A percentile compares a stretch with the other conserved stretches of the same genome.
These are phyloP conservation scores for Eupithecia inturbata DNA, from an alignment of 2,888 invertebrate species.

Conservation along the genomic window DNA sequence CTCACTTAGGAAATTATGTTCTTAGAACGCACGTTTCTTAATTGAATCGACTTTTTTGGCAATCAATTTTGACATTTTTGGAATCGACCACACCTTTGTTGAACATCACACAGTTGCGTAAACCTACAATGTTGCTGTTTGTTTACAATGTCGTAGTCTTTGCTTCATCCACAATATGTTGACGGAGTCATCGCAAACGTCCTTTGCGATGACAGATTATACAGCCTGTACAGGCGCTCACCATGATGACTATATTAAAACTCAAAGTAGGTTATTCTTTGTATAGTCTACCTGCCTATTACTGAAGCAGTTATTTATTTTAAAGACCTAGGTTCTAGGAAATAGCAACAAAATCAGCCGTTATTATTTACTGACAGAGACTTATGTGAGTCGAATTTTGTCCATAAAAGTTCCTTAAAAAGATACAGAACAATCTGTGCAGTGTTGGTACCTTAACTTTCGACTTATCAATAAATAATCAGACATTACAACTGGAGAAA, in stretches of 20 bases:
- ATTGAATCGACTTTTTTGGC: constrained; percentile 22
- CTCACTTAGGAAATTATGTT: constrained; percentile 23
- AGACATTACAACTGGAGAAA: constrained; percentile 30
- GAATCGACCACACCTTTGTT: constrained; percentile 26
- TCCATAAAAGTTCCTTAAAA: not conserved
- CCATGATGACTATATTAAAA: not conserved
- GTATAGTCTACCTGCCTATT: too few relatives aligned
- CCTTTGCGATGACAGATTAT: not conserved
- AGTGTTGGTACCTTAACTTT: constrained; percentile 19
- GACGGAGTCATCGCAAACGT: not conserved
- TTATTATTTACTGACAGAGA: not conserved
- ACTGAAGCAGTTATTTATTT: not conserved
- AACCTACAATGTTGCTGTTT: not conserved
- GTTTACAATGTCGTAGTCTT: not conserved
- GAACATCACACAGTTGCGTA: not conserved
- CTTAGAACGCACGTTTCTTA: constrained; percentile 17
- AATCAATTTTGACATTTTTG: constrained; percentile 14
- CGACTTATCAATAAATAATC: constrained; percentile 36
- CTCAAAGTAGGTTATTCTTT: not conserved
- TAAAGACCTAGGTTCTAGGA: not conserved
- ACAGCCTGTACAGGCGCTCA: not conserved
- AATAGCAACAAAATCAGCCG: not conserved
- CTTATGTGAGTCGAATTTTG: not conserved
- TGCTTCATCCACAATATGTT: not conserved
- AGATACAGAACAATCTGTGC: not conserved